Percentiles rank a stretch among this genome's conserved stretches.
These are phyloP conservation scores for Numenius arquata DNA, from an alignment of 2,113 vertebrate species.

Conservation along the genomic window DNA sequence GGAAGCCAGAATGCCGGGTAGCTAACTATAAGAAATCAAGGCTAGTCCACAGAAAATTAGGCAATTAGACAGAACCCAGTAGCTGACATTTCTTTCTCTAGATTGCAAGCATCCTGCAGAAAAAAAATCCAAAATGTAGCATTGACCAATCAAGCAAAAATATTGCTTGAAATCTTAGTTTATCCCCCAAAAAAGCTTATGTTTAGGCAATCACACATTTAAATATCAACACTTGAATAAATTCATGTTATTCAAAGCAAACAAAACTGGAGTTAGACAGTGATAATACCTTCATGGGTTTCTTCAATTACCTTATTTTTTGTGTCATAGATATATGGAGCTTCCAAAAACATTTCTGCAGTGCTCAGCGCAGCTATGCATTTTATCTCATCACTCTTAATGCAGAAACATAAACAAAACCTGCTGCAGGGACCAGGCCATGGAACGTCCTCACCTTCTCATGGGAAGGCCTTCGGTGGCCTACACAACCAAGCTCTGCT, in stretches of 20 bases:
- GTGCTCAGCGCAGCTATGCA: neutral
- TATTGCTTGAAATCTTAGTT: neutral
- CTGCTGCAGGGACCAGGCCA: neutral
- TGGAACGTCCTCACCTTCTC: neutral
- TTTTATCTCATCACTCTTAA: neutral
- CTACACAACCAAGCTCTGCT: neutral
- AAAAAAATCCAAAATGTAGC: neutral
- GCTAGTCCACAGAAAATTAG: neutral
- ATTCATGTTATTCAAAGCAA: neutral
- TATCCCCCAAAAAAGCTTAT: neutral
- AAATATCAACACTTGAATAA: neutral
- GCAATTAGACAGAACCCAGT: neutral
- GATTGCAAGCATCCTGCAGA: neutral
- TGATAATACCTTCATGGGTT: neutral
- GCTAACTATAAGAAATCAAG: neutral
- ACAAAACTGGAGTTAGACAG: neutral
- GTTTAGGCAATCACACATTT: neutral
- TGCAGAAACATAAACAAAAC: neutral
- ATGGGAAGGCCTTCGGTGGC: neutral
- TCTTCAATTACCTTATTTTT: neutral
- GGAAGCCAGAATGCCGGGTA: neutral
- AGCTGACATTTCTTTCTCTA: neutral
- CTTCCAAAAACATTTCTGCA: neutral
- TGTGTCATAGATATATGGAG: neutral
- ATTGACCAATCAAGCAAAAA: neutral